phyloP scores from a whole-genome alignment of 2,888 invertebrate species.

The Oscheius sp. region DNA sequence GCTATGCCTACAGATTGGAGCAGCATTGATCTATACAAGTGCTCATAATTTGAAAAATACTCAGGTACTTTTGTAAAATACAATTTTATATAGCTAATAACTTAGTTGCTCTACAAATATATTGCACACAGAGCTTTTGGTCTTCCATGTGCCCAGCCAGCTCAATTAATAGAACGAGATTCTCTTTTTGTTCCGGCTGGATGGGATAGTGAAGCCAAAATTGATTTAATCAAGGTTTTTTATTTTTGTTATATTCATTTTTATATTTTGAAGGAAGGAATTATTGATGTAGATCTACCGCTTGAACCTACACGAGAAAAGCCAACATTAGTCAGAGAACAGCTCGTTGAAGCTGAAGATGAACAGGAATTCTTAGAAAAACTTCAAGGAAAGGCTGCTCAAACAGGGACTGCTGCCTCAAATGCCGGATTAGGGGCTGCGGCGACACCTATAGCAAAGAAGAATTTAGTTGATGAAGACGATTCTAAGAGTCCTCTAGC shows the following conservation, averaged over 20 bases:
- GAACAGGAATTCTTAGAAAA: constrained; percentile 55
- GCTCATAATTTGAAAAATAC: constrained; percentile 48
- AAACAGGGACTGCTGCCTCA: neutral
- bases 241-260: neutral
- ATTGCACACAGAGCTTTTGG: constrained; percentile 65
- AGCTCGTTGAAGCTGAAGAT: constrained; percentile 58
- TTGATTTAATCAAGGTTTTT: constrained; percentile 58
- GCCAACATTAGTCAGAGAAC: constrained; percentile 40
- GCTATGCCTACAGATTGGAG: constrained; percentile 64
- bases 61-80: constrained; percentile 38
- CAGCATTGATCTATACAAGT: constrained; percentile 60
- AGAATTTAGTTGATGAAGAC: constrained; percentile 38
- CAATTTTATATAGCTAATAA: neutral
- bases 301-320: constrained; percentile 57
- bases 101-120: constrained; percentile 65
- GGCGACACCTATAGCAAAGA: constrained; percentile 33
- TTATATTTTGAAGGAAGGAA: constrained; percentile 35
- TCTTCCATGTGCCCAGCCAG: constrained; percentile 61
- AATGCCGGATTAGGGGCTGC: constrained; percentile 17
- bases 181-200: constrained; percentile 67
- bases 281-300: constrained; percentile 46
- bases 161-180: constrained; percentile 67
- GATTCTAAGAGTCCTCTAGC: constrained; percentile 62
- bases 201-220: constrained; percentile 67
- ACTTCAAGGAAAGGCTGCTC: constrained; percentile 35